These are phyloP conservation scores for Tachycineta bicolor DNA, from an alignment of 2,113 vertebrate genomes.

Conservation along the genomic window DNA sequence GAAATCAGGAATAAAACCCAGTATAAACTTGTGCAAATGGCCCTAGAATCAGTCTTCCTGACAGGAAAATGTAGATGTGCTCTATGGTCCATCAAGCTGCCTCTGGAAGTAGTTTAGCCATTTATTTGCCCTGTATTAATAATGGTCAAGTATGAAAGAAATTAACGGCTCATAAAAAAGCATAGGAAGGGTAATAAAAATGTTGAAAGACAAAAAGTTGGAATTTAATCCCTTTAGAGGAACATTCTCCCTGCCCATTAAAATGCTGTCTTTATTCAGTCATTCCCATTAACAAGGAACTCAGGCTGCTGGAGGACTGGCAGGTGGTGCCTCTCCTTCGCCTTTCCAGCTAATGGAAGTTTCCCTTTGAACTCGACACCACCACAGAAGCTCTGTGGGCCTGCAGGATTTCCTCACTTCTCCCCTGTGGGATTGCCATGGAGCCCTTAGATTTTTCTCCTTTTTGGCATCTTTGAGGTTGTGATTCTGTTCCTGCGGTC, in stretches of 20 bases:
- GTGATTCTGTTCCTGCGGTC: neutral
- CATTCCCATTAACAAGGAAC: neutral
- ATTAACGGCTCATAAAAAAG: neutral
- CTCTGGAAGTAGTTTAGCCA: neutral
- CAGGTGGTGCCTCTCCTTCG: neutral
- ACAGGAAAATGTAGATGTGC: neutral
- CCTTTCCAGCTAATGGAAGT: neutral
- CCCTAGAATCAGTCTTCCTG: neutral
- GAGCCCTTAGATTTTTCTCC: neutral
- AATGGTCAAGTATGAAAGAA: neutral
- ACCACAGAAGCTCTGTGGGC: accelerated
- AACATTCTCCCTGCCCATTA: neutral
- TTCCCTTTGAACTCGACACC: neutral
- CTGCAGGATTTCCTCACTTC: neutral
- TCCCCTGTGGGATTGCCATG: neutral
- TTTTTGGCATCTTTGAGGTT: neutral
- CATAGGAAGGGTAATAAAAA: neutral
- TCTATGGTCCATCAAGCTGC: neutral
- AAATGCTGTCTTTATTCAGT: conserved; percentile 6
- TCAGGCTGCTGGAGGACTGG: neutral
- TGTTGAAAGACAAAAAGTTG: neutral
- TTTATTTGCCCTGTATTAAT: conserved; percentile 5
- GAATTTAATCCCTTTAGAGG: conserved; percentile 11
- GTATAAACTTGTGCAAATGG: neutral
- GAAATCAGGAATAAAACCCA: neutral